phyloP scores from a whole-genome alignment of 2,113 vertebrate genomes.

The Lates calcarifer region DNA sequence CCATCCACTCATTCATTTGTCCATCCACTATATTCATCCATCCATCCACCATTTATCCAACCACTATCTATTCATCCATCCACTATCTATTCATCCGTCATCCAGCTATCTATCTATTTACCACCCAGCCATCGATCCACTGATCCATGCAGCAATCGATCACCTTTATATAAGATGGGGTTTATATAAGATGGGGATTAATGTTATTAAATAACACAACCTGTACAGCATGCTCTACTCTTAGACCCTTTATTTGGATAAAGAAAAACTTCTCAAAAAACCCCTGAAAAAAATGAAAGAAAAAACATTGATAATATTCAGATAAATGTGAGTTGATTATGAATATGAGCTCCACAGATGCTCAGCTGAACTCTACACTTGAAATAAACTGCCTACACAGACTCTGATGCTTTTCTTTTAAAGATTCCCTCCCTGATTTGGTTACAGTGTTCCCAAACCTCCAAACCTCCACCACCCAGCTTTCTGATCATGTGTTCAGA shows the following conservation, averaged over 20 bases:
- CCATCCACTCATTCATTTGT: not conserved
- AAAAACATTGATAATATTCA: not conserved
- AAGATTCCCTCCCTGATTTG: conserved; percentile 5
- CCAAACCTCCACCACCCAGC: not conserved
- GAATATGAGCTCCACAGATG: not conserved
- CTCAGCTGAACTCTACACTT: too few relatives aligned
- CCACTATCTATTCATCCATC: too few relatives aligned
- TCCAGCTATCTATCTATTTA: too few relatives aligned
- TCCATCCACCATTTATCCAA: too few relatives aligned
- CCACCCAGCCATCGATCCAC: not conserved
- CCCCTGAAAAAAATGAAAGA: too few relatives aligned
- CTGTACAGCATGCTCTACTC: not conserved
- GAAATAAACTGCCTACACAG: too few relatives aligned
- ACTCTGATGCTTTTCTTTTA: conserved; percentile 4
- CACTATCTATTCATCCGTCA: too few relatives aligned
- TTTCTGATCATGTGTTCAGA: not conserved
- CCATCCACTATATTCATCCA: too few relatives aligned
- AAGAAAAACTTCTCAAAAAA: too few relatives aligned
- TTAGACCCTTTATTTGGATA: too few relatives aligned
- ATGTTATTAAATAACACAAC: too few relatives aligned
- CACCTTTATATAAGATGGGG: not conserved
- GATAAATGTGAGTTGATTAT: not conserved
- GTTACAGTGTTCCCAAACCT: not conserved
- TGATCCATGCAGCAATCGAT: not conserved
- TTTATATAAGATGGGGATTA: too few relatives aligned